These are phyloP conservation scores for Allolobophora icterica DNA, from an alignment of 2,888 invertebrate species.

Conservation along the genomic window DNA sequence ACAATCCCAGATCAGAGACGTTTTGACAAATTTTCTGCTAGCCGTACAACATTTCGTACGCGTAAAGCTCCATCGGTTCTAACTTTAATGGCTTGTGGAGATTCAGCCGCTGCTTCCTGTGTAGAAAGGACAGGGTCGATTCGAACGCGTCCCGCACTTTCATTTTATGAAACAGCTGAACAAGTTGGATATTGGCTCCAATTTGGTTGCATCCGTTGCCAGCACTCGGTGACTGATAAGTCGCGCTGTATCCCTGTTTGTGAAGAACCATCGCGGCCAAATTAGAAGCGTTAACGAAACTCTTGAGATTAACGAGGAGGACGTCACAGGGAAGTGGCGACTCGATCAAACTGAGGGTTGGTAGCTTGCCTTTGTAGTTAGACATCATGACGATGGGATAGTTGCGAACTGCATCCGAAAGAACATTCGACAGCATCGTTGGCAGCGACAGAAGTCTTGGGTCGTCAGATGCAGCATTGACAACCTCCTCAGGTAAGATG, in stretches of 20 bases:
- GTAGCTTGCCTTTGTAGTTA: slow-evolving; percentile 40
- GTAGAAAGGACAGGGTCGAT: slow-evolving; percentile 42
- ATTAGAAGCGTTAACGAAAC: background rate
- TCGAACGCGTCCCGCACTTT: slow-evolving; percentile 25
- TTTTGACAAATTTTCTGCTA: background rate
- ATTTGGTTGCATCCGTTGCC: background rate
- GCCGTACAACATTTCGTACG: slow-evolving; percentile 32
- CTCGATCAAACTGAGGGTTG: slow-evolving; percentile 46
- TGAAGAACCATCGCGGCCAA: slow-evolving; percentile 25
- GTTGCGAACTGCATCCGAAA: slow-evolving; percentile 72
- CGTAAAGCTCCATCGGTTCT: slow-evolving; percentile 43
- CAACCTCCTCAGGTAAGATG: slow-evolving; percentile 42
- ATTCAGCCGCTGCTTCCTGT: slow-evolving; percentile 21
- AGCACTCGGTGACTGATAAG: background rate
- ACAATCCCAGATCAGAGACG: background rate
- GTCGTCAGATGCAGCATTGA: background rate
- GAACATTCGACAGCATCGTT: slow-evolving; percentile 72
- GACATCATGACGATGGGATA: slow-evolving; percentile 67
- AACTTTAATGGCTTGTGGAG: slow-evolving; percentile 24
- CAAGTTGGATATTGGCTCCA: background rate
- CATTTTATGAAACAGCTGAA: slow-evolving; percentile 20
- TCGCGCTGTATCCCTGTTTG: background rate
- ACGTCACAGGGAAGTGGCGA: slow-evolving; percentile 67
- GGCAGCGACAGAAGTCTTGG: slow-evolving; percentile 56
- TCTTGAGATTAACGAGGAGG: slow-evolving; percentile 65